These are phyloP conservation scores for Mesoligia furuncula DNA, from an alignment of 2,888 invertebrate species.

Conservation along the genomic window DNA sequence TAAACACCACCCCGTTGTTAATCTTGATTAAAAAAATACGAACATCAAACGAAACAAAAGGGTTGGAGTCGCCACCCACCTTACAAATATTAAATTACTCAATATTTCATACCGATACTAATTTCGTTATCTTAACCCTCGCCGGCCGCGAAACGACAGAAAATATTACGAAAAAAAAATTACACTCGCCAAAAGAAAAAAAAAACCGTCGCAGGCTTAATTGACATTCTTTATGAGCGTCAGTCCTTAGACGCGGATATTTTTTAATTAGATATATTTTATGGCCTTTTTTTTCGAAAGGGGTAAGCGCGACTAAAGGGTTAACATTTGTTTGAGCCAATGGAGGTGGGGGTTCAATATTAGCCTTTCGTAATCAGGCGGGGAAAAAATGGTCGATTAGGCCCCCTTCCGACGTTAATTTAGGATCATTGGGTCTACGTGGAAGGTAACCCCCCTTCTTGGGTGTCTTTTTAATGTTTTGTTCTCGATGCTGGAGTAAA, in stretches of 20 bases:
- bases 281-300: constrained; percentile 89
- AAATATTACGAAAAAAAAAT: constrained; percentile 85
- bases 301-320: constrained; percentile 88
- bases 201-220: constrained; percentile 86
- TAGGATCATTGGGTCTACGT: constrained; percentile 88
- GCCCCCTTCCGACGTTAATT: constrained; percentile 87
- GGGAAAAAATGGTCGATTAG: constrained; percentile 90
- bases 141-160: constrained; percentile 86
- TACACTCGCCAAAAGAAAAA: constrained; percentile 77
- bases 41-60: constrained; percentile 69
- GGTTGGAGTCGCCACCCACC: constrained; percentile 63
- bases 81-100: constrained; percentile 89
- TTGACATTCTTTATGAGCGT: constrained; percentile 91
- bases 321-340: constrained; percentile 89
- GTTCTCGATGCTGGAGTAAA: constrained; percentile 77
- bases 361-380: constrained; percentile 90
- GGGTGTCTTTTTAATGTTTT: constrained; percentile 80
- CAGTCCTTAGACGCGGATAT: constrained; percentile 90
- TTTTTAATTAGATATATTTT: constrained; percentile 92
- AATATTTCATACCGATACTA: constrained; percentile 91
- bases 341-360: constrained; percentile 88
- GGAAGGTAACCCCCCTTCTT: constrained; percentile 74
- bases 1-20: constrained; percentile 65
- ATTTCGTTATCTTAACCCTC: constrained; percentile 90
- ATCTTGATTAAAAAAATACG: constrained; percentile 74